Conservation (phyloP, 1,140 invertebrate genomes). For the Eurosta solidaginis region DNA sequence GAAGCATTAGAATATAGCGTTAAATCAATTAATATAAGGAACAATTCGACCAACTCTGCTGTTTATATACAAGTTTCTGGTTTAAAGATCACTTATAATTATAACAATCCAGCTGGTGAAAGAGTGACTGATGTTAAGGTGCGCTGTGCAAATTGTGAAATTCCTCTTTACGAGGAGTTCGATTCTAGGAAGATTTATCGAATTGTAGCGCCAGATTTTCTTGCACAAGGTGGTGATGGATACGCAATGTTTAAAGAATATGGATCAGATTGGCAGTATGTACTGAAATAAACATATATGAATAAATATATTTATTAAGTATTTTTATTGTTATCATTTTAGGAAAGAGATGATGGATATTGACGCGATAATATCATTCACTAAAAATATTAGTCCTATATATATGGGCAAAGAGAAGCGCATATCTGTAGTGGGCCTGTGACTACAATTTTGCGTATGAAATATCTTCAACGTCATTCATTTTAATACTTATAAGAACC, state of each 20-base stretch:
- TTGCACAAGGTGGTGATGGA: conserved; percentile 72
- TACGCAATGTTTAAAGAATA: conserved; percentile 57
- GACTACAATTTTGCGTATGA: background rate
- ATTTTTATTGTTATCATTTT: conserved; percentile 24
- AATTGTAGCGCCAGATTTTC: conserved; percentile 67
- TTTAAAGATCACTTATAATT: conserved; percentile 63
- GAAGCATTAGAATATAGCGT: conserved; percentile 69
- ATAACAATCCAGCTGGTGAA: conserved; percentile 62
- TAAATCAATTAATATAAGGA: conserved; percentile 46
- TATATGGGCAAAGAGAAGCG: conserved; percentile 20
- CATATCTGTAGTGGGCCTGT: background rate
- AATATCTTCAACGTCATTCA: background rate
- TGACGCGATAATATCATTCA: conserved; percentile 49
- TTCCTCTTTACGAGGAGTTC: conserved; percentile 67
- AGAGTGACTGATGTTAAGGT: conserved; percentile 65
- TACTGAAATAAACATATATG: background rate
- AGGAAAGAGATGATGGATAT: conserved; percentile 46
- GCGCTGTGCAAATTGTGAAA: conserved; percentile 70
- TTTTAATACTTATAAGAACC: too few relatives aligned
- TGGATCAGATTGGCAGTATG: conserved; percentile 46
- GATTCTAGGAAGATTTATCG: conserved; percentile 64
- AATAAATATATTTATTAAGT: background rate
- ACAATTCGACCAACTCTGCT: conserved; percentile 60
- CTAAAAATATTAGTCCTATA: conserved; percentile 39
- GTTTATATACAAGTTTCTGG: conserved; percentile 68